phyloP scores from a whole-genome alignment of 2,888 invertebrate genomes.

The Melanargia galathea region DNA sequence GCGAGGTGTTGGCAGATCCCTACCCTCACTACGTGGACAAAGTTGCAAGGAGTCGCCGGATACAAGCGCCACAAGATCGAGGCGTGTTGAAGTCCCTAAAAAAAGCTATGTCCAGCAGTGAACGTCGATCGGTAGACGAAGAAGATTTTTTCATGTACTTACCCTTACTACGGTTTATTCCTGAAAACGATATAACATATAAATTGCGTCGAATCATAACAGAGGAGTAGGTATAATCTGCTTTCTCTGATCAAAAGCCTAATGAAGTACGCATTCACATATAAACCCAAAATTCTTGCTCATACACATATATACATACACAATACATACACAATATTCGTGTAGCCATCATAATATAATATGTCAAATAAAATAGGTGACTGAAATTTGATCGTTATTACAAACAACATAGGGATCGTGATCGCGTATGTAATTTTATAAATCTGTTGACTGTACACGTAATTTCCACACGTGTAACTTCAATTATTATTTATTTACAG shows the following conservation, averaged over 20 bases:
- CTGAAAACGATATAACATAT: constrained; percentile 4
- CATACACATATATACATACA: constrained; percentile 7
- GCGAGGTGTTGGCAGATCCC: too few relatives aligned
- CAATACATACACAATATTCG: background rate
- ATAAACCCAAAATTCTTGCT: constrained; percentile 16
- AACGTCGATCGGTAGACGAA: too few relatives aligned
- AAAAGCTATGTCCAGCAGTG: too few relatives aligned
- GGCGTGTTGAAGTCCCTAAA: too few relatives aligned
- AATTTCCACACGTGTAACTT: constrained; percentile 1
- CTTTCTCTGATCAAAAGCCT: constrained; percentile 7
- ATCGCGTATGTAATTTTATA: background rate
- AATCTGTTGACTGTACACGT: constrained; percentile 1
- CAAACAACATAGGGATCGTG: background rate
- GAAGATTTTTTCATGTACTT: background rate
- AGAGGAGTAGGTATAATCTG: background rate
- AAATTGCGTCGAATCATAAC: constrained; percentile 7
- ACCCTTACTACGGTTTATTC: background rate
- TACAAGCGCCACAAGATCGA: too few relatives aligned
- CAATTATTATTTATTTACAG: background rate
- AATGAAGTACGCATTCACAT: constrained; percentile 13
- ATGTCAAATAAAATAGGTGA: background rate
- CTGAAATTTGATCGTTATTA: background rate
- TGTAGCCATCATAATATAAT: background rate
- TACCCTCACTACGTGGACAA: too few relatives aligned
- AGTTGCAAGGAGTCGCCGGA: too few relatives aligned